phyloP scores from a whole-genome alignment of 2,888 invertebrate species.

The Dryococelus australis region DNA sequence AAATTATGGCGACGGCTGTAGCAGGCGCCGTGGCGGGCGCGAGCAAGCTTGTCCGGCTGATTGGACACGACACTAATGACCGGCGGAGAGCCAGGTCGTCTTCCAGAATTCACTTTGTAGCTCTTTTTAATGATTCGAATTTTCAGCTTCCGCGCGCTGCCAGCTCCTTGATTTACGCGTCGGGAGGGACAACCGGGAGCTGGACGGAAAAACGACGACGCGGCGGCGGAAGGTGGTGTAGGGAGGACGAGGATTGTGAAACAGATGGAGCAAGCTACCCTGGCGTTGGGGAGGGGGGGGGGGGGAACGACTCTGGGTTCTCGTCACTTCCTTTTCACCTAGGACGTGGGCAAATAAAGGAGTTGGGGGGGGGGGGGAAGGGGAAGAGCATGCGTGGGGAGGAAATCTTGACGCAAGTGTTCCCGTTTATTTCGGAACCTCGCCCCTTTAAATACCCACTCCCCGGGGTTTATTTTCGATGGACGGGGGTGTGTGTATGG shows the following conservation, averaged over 20 bases:
- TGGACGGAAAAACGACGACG: not conserved
- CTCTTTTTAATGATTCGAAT: slow-evolving; percentile 6
- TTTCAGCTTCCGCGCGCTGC: not conserved
- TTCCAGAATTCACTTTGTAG: not conserved
- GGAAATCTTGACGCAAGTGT: not conserved
- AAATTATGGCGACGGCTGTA: not conserved
- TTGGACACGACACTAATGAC: too few relatives aligned
- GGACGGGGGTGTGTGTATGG: too few relatives aligned
- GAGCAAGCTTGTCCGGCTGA: not conserved
- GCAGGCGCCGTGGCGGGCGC: not conserved
- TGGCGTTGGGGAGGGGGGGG: not conserved
- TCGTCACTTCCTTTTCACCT: not conserved
- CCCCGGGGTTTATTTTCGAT: not conserved
- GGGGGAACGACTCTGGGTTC: not conserved
- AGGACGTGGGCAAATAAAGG: not conserved
- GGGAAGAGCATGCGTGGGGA: not conserved
- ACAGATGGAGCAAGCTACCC: not conserved
- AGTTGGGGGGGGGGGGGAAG: not conserved
- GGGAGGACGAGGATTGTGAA: not conserved
- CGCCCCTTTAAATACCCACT: not conserved
- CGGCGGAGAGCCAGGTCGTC: too few relatives aligned
- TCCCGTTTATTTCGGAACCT: not conserved
- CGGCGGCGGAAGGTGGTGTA: not conserved
- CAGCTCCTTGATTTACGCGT: not conserved
- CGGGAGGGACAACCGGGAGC: not conserved